These are phyloP conservation scores for Callocephalon fimbriatum DNA, from an alignment of 2,113 vertebrate species.

Conservation along the genomic window DNA sequence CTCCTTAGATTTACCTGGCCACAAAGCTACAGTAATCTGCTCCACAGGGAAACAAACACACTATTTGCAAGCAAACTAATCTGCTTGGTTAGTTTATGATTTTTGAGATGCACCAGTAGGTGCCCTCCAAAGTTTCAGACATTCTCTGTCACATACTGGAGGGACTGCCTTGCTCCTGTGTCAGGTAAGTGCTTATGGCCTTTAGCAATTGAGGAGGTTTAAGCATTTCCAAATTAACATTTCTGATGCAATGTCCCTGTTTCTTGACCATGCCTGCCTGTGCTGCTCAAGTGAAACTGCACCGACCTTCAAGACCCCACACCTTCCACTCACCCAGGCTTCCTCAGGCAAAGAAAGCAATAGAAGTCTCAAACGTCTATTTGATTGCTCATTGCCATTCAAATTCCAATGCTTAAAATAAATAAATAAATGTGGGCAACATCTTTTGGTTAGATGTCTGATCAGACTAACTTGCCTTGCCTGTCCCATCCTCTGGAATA, in stretches of 20 bases:
- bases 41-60: not conserved
- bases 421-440: not conserved
- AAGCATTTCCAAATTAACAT: not conserved
- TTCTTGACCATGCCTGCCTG: not conserved
- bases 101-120: not conserved
- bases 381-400: not conserved
- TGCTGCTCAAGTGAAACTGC: not conserved
- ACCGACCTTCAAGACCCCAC: accelerated
- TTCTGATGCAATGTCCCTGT: not conserved
- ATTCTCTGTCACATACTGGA: accelerated
- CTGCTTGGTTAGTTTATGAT: not conserved
- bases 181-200: accelerated
- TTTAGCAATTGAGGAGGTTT: not conserved
- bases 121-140: not conserved
- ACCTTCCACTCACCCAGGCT: not conserved
- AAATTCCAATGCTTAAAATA: not conserved
- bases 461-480: not conserved
- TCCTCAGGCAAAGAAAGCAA: not conserved
- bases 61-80: not conserved
- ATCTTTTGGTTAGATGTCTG: slow-evolving; percentile 2
- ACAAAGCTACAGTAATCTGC: not conserved
- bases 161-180: not conserved
- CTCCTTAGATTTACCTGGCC: not conserved
- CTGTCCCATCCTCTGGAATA: not conserved
- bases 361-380: not conserved